Conservation (phyloP, 2,113 vertebrate species). For the Callorhinus ursinus region DNA sequence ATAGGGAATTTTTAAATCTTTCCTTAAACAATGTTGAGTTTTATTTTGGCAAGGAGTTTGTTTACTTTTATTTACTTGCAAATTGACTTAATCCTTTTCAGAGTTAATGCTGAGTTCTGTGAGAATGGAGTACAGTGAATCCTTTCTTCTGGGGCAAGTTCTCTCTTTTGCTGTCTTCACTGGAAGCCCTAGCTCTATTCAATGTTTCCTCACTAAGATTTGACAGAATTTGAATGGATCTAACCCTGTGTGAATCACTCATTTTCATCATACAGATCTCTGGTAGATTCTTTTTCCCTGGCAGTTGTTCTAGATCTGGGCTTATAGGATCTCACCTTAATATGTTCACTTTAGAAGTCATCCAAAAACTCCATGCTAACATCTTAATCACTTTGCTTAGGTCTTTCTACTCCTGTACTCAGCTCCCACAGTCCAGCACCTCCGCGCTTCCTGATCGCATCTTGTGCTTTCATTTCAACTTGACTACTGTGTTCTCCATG, state of each 20-base stretch:
- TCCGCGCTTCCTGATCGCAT: not conserved
- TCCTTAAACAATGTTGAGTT: not conserved
- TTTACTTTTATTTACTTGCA: not conserved
- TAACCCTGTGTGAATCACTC: not conserved
- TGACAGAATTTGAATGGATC: not conserved
- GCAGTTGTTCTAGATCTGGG: not conserved
- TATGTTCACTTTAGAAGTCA: not conserved
- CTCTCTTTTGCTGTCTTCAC: not conserved
- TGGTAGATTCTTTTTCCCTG: not conserved
- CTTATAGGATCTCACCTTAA: not conserved
- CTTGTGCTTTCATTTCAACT: not conserved
- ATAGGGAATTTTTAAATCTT: not conserved
- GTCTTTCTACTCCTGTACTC: not conserved
- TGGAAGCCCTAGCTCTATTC: not conserved
- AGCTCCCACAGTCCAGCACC: fast-evolving
- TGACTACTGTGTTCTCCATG: not conserved
- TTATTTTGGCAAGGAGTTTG: not conserved
- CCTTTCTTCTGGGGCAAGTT: not conserved
- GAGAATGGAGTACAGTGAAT: not conserved
- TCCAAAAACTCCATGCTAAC: not conserved
- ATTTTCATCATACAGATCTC: not conserved
- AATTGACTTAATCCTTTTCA: not conserved
- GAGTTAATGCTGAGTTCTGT: not conserved
- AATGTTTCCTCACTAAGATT: not conserved
- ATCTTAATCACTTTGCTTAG: not conserved